Conservation (phyloP, 2,888 invertebrate species). For the Lasiommata megera region DNA sequence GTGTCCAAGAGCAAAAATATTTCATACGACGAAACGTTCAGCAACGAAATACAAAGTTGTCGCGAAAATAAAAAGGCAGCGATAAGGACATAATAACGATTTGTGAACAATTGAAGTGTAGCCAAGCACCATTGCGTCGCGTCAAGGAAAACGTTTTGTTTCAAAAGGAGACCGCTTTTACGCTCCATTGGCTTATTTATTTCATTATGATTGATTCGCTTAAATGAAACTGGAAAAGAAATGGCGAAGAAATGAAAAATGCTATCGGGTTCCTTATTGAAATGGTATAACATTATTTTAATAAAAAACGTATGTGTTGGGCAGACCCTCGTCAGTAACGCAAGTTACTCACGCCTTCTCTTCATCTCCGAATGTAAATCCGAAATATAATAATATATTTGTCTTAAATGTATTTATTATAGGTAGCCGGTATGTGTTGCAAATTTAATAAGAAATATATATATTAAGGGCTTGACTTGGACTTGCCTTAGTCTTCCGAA, state of each 20-base stretch:
- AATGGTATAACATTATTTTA: neutral
- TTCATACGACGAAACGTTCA: no score
- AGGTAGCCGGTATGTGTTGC: no score
- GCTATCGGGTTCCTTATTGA: neutral
- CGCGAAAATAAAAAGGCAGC: constrained; percentile 17
- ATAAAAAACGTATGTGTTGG: no score
- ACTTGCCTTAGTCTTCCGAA: no score
- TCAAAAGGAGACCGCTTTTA: constrained; percentile 57
- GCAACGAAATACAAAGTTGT: neutral
- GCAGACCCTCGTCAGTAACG: no score
- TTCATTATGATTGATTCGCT: constrained; percentile 41
- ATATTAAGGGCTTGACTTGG: no score
- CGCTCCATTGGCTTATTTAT: constrained; percentile 56
- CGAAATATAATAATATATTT: no score
- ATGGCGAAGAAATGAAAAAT: constrained; percentile 15
- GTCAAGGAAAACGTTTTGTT: constrained; percentile 54
- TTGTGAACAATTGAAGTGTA: constrained; percentile 45
- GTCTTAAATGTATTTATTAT: no score
- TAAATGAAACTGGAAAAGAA: constrained; percentile 27
- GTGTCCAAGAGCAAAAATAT: neutral
- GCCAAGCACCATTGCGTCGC: constrained; percentile 34
- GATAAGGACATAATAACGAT: constrained; percentile 29
- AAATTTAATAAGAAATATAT: no score
- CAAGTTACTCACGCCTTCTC: no score
- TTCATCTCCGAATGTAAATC: no score